Conservation (phyloP, 2,797 vertebrate species). For the Meda fulgida region DNA sequence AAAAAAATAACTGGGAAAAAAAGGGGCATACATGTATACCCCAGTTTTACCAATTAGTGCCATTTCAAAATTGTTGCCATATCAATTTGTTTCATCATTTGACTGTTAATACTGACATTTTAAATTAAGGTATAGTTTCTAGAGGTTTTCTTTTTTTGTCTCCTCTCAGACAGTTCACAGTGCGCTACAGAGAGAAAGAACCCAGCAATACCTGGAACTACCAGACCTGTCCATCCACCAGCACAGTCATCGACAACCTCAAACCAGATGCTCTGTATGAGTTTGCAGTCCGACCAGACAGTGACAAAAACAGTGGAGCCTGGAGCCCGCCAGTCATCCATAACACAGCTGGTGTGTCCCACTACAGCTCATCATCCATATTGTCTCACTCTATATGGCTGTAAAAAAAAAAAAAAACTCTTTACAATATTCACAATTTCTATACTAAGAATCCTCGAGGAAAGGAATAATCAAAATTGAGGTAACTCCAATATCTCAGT, state of each 20-base stretch:
- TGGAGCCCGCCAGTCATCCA: constrained; percentile 91
- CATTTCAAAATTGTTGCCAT: neutral
- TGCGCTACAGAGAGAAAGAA: constrained; percentile 62
- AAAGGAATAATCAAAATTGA: neutral
- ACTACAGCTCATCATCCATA: neutral
- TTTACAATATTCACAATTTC: neutral
- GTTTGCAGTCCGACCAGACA: constrained; percentile 88
- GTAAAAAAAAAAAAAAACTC: neutral
- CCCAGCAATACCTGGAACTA: constrained; percentile 92
- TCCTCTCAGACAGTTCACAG: constrained; percentile 74
- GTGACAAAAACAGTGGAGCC: constrained; percentile 79
- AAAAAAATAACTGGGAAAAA: too few relatives aligned
- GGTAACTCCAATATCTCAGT: neutral
- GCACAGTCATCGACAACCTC: constrained; percentile 91
- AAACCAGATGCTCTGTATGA: constrained; percentile 91
- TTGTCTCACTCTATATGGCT: neutral
- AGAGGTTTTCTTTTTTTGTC: constrained; percentile 40
- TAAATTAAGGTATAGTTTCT: neutral
- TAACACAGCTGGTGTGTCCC: constrained; percentile 72
- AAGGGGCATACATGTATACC: neutral
- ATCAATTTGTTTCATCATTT: neutral
- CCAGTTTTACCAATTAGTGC: neutral
- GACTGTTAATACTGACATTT: neutral
- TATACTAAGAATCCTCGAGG: neutral
- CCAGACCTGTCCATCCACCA: constrained; percentile 92